A percentile compares a stretch with the other conserved stretches of the same genome.
phyloP scores from a whole-genome alignment of 2,113 vertebrate genomes.

The Odontesthes bonariensis region DNA sequence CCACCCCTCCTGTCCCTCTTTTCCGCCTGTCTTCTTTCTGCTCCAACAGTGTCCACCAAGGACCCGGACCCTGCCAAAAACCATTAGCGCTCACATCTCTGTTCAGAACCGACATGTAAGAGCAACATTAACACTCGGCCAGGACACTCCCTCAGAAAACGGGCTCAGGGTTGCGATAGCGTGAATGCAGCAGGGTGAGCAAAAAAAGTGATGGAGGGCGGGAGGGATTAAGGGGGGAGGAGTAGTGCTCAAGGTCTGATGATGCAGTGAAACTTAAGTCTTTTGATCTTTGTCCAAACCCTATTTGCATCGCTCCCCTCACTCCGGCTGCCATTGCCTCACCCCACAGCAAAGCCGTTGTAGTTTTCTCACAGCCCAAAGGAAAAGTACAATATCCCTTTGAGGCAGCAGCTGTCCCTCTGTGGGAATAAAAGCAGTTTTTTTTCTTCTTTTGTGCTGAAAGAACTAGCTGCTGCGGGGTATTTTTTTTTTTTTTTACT shows the following conservation, averaged over 20 bases:
- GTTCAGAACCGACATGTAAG: constrained; percentile 71
- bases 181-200: constrained; percentile 40
- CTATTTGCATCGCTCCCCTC: constrained; percentile 43
- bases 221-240: not conserved
- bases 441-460: constrained; percentile 41
- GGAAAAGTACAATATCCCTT: constrained; percentile 62
- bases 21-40: constrained; percentile 41
- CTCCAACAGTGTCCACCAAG: constrained; percentile 58
- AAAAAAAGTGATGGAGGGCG: constrained; percentile 32
- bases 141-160: constrained; percentile 51
- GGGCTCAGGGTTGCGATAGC: constrained; percentile 20
- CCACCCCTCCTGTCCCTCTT: constrained; percentile 25
- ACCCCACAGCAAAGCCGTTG: constrained; percentile 38
- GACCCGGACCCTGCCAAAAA: constrained; percentile 68
- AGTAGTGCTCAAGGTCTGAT: constrained; percentile 48
- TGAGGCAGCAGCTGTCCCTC: constrained; percentile 56
- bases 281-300: constrained; percentile 68
- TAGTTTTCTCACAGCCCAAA: constrained; percentile 62
- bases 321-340: constrained; percentile 17
- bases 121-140: constrained; percentile 63
- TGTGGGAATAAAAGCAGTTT: constrained; percentile 54
- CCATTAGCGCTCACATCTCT: constrained; percentile 80
- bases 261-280: constrained; percentile 68
- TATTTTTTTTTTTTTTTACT: constrained; percentile 53
- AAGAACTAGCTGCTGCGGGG: constrained; percentile 52